Conservation (phyloP, 2,113 vertebrate genomes). For the Oryzias curvinotus region DNA sequence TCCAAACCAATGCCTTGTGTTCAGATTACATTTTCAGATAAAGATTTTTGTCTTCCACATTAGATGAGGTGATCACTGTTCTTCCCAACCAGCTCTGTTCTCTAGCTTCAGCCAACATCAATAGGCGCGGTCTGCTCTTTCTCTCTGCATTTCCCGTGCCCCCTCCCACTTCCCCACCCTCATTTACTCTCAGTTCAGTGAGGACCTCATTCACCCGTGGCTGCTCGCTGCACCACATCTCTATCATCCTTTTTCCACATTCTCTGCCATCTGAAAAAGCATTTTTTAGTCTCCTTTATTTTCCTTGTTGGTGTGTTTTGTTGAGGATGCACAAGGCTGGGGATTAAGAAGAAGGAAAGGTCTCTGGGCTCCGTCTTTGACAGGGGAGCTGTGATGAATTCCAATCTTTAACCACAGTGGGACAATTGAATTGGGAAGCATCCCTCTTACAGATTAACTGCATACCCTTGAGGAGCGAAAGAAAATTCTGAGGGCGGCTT, state of each 20-base stretch:
- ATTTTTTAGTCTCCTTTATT: conserved; percentile 21
- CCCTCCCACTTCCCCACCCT: conserved; percentile 62
- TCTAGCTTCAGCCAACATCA: conserved; percentile 36
- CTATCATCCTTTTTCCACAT: conserved; percentile 26
- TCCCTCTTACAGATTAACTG: conserved; percentile 46
- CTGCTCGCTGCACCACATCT: conserved; percentile 37
- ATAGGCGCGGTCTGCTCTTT: conserved; percentile 65
- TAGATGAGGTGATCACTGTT: conserved; percentile 32
- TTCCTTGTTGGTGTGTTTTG: conserved; percentile 34
- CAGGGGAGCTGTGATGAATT: conserved; percentile 45
- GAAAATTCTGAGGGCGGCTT: conserved; percentile 38
- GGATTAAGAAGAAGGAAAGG: conserved; percentile 38
- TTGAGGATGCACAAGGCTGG: conserved; percentile 41
- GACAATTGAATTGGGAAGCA: conserved; percentile 34
- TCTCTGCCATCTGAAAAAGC: conserved; percentile 24
- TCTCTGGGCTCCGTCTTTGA: conserved; percentile 43
- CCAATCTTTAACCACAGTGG: conserved; percentile 37
- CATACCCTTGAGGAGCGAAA: conserved; percentile 36
- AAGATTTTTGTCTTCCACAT: conserved; percentile 1
- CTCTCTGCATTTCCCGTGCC: conserved; percentile 53
- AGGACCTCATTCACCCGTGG: conserved; percentile 47
- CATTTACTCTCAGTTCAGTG: conserved; percentile 50
- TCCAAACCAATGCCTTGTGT: too few relatives aligned
- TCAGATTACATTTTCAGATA: too few relatives aligned
- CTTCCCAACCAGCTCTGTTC: conserved; percentile 39